A percentile compares a stretch with the other conserved stretches of the same genome.
Evolutionary conservation across 2,888 invertebrate genomes (phyloP).

Genomic region (Ophraella communa): DNA sequence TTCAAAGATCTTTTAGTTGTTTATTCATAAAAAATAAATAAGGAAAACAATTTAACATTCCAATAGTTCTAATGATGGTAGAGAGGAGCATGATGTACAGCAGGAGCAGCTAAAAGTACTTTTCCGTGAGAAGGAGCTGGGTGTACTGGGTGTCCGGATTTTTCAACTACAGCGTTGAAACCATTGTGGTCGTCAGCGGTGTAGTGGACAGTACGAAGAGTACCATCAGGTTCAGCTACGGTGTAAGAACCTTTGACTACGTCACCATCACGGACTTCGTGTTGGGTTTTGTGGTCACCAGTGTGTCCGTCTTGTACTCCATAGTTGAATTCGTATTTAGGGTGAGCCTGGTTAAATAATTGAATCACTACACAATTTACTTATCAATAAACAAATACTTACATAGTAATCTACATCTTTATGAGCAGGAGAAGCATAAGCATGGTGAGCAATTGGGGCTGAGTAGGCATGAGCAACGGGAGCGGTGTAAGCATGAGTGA

Average conservation of each 20-base stretch:
- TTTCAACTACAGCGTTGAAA: constrained; percentile 62
- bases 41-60: not conserved
- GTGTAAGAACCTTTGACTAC: constrained; percentile 68
- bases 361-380: no score
- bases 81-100: constrained; percentile 22
- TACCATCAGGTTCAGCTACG: constrained; percentile 68
- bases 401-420: constrained; percentile 36
- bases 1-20: not conserved
- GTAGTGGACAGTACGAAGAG: constrained; percentile 68
- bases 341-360: constrained; percentile 34
- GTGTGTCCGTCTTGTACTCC: constrained; percentile 65
- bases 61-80: constrained; percentile 30
- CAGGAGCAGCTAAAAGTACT: constrained; percentile 25
- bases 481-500: constrained; percentile 30
- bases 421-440: constrained; percentile 25
- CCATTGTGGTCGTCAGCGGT: constrained; percentile 66
- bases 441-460: constrained; percentile 23
- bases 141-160: constrained; percentile 40
- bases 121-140: constrained; percentile 32
- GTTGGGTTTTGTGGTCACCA: constrained; percentile 64
- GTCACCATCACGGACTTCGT: constrained; percentile 64
- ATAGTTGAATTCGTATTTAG: constrained; percentile 60
- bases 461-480: constrained; percentile 35
- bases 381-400: no score
- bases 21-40: not conserved